Percentiles rank a stretch among this genome's conserved stretches.
phyloP scores from a whole-genome alignment of 2,888 invertebrate species.

The Drosophila lutescens region DNA sequence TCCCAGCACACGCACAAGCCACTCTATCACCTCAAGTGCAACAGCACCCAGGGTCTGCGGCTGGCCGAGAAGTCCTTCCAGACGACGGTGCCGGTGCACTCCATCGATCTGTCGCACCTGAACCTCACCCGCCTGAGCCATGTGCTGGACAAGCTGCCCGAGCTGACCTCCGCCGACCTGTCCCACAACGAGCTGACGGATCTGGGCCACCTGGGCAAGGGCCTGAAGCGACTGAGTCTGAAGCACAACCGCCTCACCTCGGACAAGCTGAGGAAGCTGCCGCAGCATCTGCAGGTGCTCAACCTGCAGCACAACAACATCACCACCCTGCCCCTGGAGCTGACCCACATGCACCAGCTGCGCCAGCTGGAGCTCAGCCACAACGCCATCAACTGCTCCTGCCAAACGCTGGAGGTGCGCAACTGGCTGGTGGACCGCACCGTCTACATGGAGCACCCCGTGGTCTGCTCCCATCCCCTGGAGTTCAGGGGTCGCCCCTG shows the following conservation, averaged over 20 bases:
- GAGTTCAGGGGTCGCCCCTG: constrained; percentile 86
- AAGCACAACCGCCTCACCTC: constrained; percentile 87
- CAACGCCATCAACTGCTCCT: constrained; percentile 90
- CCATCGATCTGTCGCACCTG: constrained; percentile 88
- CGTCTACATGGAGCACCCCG: constrained; percentile 85
- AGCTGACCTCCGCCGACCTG: constrained; percentile 87
- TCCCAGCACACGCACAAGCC: constrained; percentile 70
- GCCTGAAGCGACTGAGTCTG: constrained; percentile 87
- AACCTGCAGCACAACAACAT: constrained; percentile 88
- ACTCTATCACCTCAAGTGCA: constrained; percentile 82
- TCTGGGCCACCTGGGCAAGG: constrained; percentile 86
- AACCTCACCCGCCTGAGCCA: constrained; percentile 86
- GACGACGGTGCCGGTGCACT: constrained; percentile 81
- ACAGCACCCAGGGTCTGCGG: constrained; percentile 76
- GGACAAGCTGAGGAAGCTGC: constrained; percentile 86
- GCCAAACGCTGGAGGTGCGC: constrained; percentile 88
- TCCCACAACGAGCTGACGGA: constrained; percentile 87
- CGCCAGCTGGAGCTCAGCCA: constrained; percentile 88
- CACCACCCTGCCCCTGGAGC: constrained; percentile 86
- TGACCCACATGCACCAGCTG: constrained; percentile 85
- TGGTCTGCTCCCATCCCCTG: constrained; percentile 86
- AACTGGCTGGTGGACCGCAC: constrained; percentile 86
- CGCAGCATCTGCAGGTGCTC: constrained; percentile 87
- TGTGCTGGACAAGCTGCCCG: constrained; percentile 86
- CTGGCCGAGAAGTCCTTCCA: constrained; percentile 48